Conservation (phyloP, 2,797 vertebrate species). For the Trachurus trachurus region DNA sequence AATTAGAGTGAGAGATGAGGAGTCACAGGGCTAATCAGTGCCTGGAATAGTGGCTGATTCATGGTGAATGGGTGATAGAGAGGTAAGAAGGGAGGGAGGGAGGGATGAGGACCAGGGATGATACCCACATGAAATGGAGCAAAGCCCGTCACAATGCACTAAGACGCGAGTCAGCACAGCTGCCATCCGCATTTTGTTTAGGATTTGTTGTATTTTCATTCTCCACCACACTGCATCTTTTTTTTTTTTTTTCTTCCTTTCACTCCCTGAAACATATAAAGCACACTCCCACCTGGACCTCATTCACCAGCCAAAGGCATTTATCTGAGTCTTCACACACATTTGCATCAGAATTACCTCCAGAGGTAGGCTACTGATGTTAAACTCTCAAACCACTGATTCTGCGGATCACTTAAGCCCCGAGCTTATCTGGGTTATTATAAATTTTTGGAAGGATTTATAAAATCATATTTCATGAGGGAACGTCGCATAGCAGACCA, state of each 20-base stretch:
- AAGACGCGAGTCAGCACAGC: slow-evolving; percentile 79
- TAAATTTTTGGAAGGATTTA: slow-evolving; percentile 86
- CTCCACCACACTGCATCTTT: slow-evolving; percentile 46
- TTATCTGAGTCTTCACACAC: slow-evolving; percentile 82
- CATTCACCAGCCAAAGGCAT: slow-evolving; percentile 81
- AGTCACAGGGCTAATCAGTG: slow-evolving; percentile 55
- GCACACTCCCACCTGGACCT: slow-evolving; percentile 83
- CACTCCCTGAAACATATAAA: slow-evolving; percentile 77
- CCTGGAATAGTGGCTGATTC: slow-evolving; percentile 45
- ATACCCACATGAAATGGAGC: slow-evolving; percentile 71
- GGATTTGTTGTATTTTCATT: slow-evolving; percentile 69
- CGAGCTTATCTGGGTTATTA: slow-evolving; percentile 86
- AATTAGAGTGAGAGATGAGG: slow-evolving; percentile 39
- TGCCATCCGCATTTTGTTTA: slow-evolving; percentile 76
- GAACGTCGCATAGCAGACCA: slow-evolving; percentile 78
- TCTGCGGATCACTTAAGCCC: slow-evolving; percentile 85
- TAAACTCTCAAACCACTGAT: slow-evolving; percentile 87
- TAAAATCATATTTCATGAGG: slow-evolving; percentile 84
- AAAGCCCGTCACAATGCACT: slow-evolving; percentile 81
- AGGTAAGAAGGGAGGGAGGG: slow-evolving; percentile 70
- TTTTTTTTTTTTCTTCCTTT: slow-evolving; percentile 55
- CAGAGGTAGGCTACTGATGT: slow-evolving; percentile 79
- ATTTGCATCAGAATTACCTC: slow-evolving; percentile 88
- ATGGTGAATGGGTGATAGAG: slow-evolving; percentile 71
- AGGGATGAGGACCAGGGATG: slow-evolving; percentile 68